Percentiles rank a stretch among this genome's conserved stretches.
These are phyloP conservation scores for Eriocheir sinensis DNA, from an alignment of 1,140 invertebrate species.

Conservation along the genomic window DNA sequence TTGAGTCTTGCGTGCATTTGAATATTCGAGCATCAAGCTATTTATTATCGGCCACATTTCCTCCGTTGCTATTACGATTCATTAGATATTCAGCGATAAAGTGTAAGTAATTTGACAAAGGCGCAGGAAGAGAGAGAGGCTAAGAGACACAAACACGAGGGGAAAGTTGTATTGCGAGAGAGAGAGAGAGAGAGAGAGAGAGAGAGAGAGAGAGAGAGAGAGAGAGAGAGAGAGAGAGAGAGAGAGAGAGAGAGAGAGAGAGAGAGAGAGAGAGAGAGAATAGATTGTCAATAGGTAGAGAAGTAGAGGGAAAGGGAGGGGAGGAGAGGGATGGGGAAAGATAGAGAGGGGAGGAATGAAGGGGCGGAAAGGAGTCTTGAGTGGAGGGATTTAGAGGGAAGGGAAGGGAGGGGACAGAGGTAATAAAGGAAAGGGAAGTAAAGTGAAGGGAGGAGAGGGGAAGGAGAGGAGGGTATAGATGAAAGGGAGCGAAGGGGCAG, in stretches of 20 bases:
- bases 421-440: too few relatives aligned
- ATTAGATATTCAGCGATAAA: too few relatives aligned
- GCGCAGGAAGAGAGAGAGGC: neutral
- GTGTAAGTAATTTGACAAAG: neutral
- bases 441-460: too few relatives aligned
- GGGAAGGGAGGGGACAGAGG: too few relatives aligned
- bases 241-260: neutral
- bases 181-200: neutral
- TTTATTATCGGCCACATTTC: too few relatives aligned
- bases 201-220: neutral
- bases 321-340: neutral
- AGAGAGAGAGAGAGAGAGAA: neutral
- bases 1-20: too few relatives aligned
- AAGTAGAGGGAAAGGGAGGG: neutral
- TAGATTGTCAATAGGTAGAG: neutral
- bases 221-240: neutral
- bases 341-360: neutral
- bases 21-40: too few relatives aligned
- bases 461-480: too few relatives aligned
- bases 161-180: neutral
- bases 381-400: too few relatives aligned
- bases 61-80: too few relatives aligned
- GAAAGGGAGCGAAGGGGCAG: too few relatives aligned
- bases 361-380: too few relatives aligned
- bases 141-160: neutral